phyloP scores from a whole-genome alignment of 2,888 invertebrate genomes.

The Conus canariensis region DNA sequence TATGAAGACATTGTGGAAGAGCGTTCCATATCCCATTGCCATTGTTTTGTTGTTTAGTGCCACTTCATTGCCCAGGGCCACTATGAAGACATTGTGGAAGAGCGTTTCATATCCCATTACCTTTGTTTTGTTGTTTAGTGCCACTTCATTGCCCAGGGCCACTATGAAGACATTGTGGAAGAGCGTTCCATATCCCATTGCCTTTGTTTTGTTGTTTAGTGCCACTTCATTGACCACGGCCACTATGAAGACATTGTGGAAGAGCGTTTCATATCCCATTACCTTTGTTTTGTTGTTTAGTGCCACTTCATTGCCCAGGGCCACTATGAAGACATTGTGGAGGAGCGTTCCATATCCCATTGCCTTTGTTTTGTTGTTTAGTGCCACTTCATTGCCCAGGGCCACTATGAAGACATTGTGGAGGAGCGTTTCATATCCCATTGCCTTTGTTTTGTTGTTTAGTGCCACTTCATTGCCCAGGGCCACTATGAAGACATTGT shows the following conservation, averaged over 20 bases:
- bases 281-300: constrained; percentile 76
- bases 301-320: constrained; percentile 80
- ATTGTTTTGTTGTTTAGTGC: constrained; percentile 80
- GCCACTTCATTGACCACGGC: constrained; percentile 80
- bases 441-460: constrained; percentile 37
- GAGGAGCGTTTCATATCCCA: constrained; percentile 90
- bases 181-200: constrained; percentile 87
- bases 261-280: constrained; percentile 87
- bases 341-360: constrained; percentile 88
- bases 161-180: constrained; percentile 91
- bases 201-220: constrained; percentile 77
- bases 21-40: constrained; percentile 84
- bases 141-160: constrained; percentile 80
- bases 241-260: constrained; percentile 92
- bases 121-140: constrained; percentile 80
- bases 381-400: constrained; percentile 81
- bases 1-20: constrained; percentile 92
- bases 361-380: constrained; percentile 71
- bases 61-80: constrained; percentile 81
- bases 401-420: constrained; percentile 89
- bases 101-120: constrained; percentile 86
- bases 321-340: constrained; percentile 90
- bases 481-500: constrained; percentile 89
- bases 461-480: constrained; percentile 82
- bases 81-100: constrained; percentile 91